Base-by-base conservation (phyloP, 2,888 invertebrate species). In the Molorchus minor region DNA sequence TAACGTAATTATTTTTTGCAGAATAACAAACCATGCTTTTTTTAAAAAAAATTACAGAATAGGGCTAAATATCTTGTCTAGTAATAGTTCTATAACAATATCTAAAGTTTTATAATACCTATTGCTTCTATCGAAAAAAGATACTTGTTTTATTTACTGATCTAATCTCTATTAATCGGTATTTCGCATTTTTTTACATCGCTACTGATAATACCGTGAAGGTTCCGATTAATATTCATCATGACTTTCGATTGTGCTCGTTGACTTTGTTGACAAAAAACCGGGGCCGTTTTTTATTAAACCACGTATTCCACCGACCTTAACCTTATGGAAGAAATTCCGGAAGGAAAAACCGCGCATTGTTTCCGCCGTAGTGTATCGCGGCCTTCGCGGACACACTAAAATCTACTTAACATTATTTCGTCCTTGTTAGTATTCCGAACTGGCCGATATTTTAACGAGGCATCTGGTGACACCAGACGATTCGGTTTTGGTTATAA, bases 161-260 rank as follows among this genome's bases (percentile, higher is more conserved):
- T n/a, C 19, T 10, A 19, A 17, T 30, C 15, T 10, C 3, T 19
- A 7, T 45, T 29, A n/a, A n/a, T n/a, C n/a, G n/a, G 30, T 30
- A 16, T 25, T 12, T 30, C 10, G 20, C 12, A 17, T 25, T 17
- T n/a, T 33, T 36, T 36, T 15, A 36, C 36, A 54, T 49, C 44
- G 49, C 44, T 44, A 53, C 47, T 41, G 35, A 16, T 40, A 43
- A 51, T 45, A 33, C 47, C 54, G 40, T 51, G 58, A 61, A 61
- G 61, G 61, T 45, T 61, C 49, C 51, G 41, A 62, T 64, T 61
- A 56, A 61, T 64, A 64, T 64, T 56, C 64, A 64, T 58, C 41
- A 53, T 56, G 35, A 51, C 49, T 38, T 17, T 45, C 47, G 25
- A 57, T 51, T 57, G 41, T 53, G 29, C 53, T 36, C 33, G 46